Base-by-base conservation (phyloP, 2,888 invertebrate genomes). In the Dimorphilus gyrociliatus region DNA sequence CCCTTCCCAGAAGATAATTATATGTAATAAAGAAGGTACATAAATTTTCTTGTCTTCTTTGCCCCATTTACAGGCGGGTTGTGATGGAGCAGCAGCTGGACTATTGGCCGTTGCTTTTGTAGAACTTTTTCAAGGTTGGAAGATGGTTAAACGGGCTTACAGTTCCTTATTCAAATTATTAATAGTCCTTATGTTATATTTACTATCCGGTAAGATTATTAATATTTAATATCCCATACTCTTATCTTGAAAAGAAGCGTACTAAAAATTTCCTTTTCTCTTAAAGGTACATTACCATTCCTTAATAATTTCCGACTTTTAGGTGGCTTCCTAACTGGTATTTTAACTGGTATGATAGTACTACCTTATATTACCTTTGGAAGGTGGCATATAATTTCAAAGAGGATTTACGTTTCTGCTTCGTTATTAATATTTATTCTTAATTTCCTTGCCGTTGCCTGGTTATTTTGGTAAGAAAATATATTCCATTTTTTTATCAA, bases 281-380 rank as follows among this genome's bases (percentile, higher is more conserved):
- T 29, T 14, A 15, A 21, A 10, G 29, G 29, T 10, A 29, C 29
- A 6, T 23, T 29, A 7, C 29, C 29, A 8, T 29, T 19, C 12
- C 15, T 29, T 10, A 23, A 29, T 23, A 29, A 29, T 16, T 16
- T 29, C 14, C 23, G 23, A 16, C 12, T 29, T 14, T 16, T 29
- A 8, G 15, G 23, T 15, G 29, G 29, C 7, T 29, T 18, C 25
- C 12, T 19, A 3, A 23, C 23, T 19, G 29, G 29, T 8, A 16
- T 19, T 12, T 14, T 29, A 15, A 19, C 19, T 10, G 26, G 19
- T 23, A 19, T 29, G 3, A 21, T 29, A 7, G 14, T 29, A 3
- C 21, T 29, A 10, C 29, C 29, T 15, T 29, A 29, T 12, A 19
- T 29, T 13, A 29, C 29, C 8, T 29, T 29, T n/a, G 29, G 29